Base-by-base conservation (phyloP, 2,888 invertebrate species). In the Melikaiella ostensackeni region DNA sequence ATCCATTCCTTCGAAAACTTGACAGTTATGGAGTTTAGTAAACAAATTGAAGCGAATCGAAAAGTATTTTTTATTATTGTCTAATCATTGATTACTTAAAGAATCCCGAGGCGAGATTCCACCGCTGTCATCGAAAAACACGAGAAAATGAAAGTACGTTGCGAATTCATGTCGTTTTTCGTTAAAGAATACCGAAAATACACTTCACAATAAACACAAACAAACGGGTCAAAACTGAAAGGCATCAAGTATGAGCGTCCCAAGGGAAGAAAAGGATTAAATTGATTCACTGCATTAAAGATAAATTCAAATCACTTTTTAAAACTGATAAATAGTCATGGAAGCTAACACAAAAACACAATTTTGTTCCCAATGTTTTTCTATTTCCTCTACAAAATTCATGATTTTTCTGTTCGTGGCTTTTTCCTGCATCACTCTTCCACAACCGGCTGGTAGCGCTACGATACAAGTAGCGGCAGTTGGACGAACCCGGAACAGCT, bases 1-100 rank as follows among this genome's bases (percentile, higher is more conserved):
- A 70, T 80, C 78, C 78, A 81, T 81, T 74, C 16, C 27, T 70
- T 19, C 4, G 3, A 5, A 70, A 70, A 27, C 30, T 50, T 70
- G 70, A 50, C 66, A 66, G 66, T 66, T 66, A 5, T 8, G 19
- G 46, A 27, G 3, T 9, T 19, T 11, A 50, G 11, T 70, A 50
- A 70, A 70, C 70, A 50, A 70, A 70, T 50, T 50, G 50, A 3
- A 27, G 8, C 24, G 9, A 27, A 46, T 3, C 11, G 4, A 27
- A 46, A 0, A 27, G 6, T 50, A n/a, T 70, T n/a, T 50, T 30
- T 50, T 70, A 50, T 30, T 27, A 50, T 42, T 27, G 13, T 30
- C 46, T 30, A 50, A 19, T 27, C 46, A 24, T 42, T 19, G 42
- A 27, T 66, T 66, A 16, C 19, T 6, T 24, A 64, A 13, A 38